These are phyloP conservation scores for Drosophila erecta DNA, from an alignment of 1,140 invertebrate species.

Conservation along the genomic window DNA sequence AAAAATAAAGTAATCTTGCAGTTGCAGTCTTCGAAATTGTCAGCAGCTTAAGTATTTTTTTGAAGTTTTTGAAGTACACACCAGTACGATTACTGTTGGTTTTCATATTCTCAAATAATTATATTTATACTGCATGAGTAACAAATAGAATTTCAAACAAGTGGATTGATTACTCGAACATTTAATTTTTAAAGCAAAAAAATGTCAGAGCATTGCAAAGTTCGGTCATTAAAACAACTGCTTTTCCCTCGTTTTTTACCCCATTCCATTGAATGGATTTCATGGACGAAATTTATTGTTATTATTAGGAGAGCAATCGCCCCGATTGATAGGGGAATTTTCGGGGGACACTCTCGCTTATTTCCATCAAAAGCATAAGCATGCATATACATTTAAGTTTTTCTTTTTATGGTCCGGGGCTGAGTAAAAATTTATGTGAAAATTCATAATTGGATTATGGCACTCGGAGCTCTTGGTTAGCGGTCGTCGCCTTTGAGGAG, in stretches of 20 bases:
- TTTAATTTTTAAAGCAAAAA: not conserved
- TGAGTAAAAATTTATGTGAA: constrained; percentile 78
- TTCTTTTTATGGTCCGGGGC: constrained; percentile 25
- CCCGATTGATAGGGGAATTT: constrained; percentile 7
- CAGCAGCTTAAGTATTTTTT: constrained; percentile 33
- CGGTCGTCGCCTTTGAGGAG: constrained; percentile 66
- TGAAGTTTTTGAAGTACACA: constrained; percentile 3
- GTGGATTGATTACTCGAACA: too few species aligned
- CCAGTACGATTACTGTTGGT: not conserved
- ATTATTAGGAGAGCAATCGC: constrained; percentile 57
- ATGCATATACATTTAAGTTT: constrained; percentile 34
- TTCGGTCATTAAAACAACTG: not conserved
- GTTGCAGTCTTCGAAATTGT: constrained; percentile 29
- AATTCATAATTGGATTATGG: constrained; percentile 83
- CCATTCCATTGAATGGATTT: constrained; percentile 70
- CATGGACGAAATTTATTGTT: constrained; percentile 77
- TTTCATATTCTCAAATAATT: not conserved
- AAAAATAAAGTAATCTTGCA: constrained; percentile 53
- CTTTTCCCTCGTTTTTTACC: constrained; percentile 14
- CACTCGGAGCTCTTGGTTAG: constrained; percentile 65
- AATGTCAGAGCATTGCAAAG: constrained; percentile 1
- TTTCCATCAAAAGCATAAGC: constrained; percentile 55
- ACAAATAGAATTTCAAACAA: not conserved
- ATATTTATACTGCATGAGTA: not conserved
- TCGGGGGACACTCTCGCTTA: constrained; percentile 9